phyloP scores from a whole-genome alignment of 1,140 invertebrate genomes.

The Penaeus japonicus region DNA sequence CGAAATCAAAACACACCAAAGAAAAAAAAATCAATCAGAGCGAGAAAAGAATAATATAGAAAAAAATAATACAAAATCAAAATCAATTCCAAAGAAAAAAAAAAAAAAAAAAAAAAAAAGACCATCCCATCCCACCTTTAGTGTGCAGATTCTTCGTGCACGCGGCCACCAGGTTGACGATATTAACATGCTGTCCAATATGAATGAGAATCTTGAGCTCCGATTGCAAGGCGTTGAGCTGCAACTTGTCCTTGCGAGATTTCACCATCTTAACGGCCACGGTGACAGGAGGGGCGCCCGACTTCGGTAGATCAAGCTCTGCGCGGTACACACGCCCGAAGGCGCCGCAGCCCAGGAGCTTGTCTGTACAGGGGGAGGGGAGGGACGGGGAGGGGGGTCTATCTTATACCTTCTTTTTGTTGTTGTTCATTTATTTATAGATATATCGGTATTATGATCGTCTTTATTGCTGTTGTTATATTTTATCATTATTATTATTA shows the following conservation, averaged over 20 bases:
- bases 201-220: constrained; percentile 70
- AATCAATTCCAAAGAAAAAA: no score
- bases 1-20: no score
- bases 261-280: constrained; percentile 90
- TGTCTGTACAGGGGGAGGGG: constrained; percentile 66
- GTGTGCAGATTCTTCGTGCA: constrained; percentile 64
- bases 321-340: constrained; percentile 94
- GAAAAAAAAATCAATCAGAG: no score
- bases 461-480: no score
- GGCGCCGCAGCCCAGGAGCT: constrained; percentile 86
- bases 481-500: no score
- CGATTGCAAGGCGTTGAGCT: constrained; percentile 70
- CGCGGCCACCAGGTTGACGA: constrained; percentile 69
- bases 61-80: no score
- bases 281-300: constrained; percentile 71
- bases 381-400: no score
- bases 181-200: constrained; percentile 68
- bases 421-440: no score
- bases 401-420: no score
- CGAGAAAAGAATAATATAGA: no score
- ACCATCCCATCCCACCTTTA: constrained; percentile 63
- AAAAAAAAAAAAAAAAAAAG: no score
- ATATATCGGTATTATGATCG: no score
- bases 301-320: constrained; percentile 64
- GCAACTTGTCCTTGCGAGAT: constrained; percentile 75